These are phyloP conservation scores for Drosophila pruinosa DNA, from an alignment of 1,140 invertebrate species.

Conservation along the genomic window DNA sequence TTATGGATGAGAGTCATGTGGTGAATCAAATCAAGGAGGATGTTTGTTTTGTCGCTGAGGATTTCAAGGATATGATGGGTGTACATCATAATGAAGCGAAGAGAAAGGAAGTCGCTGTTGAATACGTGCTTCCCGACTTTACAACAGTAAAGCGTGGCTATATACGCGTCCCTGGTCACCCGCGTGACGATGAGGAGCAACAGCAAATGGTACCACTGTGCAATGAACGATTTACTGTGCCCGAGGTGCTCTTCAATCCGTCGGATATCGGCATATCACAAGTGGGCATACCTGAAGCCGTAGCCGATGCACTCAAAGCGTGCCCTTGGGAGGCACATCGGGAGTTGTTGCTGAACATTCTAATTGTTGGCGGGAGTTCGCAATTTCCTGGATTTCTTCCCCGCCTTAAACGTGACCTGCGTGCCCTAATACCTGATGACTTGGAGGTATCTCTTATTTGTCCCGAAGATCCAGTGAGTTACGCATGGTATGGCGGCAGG, in stretches of 20 bases:
- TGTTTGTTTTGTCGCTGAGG: conserved; percentile 95
- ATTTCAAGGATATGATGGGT: conserved; percentile 94
- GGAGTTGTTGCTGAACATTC: conserved; percentile 94
- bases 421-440: conserved; percentile 90
- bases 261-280: conserved; percentile 95
- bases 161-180: conserved; percentile 82
- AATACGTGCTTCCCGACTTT: conserved; percentile 98
- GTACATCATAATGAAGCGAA: conserved; percentile 86
- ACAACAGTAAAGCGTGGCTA: conserved; percentile 93
- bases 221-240: conserved; percentile 96
- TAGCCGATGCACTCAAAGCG: conserved; percentile 88
- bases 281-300: conserved; percentile 95
- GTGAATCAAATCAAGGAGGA: conserved; percentile 99
- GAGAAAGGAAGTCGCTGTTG: conserved; percentile 89
- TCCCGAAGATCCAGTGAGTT: conserved; percentile 90
- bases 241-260: conserved; percentile 97
- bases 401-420: conserved; percentile 91
- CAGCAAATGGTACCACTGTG: conserved; percentile 93
- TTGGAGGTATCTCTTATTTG: conserved; percentile 89
- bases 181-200: conserved; percentile 60
- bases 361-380: conserved; percentile 95
- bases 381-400: conserved; percentile 93
- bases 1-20: conserved; percentile 99
- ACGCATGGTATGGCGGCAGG: conserved; percentile 94
- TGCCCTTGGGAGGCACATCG: conserved; percentile 91